Evolutionary conservation across 2,888 invertebrate genomes (phyloP), one percentile per base, ranked within the genome.

Genomic region (Portevinia maculata): DNA sequence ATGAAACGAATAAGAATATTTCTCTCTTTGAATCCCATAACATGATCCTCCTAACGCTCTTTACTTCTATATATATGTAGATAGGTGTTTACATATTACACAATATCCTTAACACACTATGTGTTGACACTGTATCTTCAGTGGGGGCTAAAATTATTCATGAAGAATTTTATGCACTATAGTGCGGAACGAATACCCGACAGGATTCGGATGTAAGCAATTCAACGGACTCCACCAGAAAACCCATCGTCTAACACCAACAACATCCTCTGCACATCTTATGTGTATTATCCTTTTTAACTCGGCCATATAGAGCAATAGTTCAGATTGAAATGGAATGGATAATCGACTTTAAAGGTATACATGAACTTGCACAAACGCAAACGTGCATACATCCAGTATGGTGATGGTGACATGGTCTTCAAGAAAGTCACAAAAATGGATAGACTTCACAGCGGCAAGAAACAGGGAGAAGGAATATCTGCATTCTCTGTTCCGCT

Each of bases 121-220:
- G 71, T 78, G 83, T 83, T 83, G 83, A 83, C 83, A 78, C 71
- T 83, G 76, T 73, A 78, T 67, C 76, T 69, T 71, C 71, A 48
- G 53, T 44, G 52, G 59, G 41, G 71, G 39, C 67, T 79, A 84
- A 84, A 85, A 83, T 84, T 85, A 85, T 85, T 84, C 85, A 86
- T 85, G 83, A 84, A 79, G 83, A 84, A 85, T 86, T 86, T 86
- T 85, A 86, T 86, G 86, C 86, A 85, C 85, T 79, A 64, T 81
- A 64, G 85, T 85, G 86, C 86, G 75, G 85, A 85, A 86, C 85
- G 78, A 73, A 78, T 65, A 75, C 73, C 76, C 76, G 71, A 78
- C 78, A 76, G 67, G 69, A 84, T 79, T 84, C 73, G 71, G 69
- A 73, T 74, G 69, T 69, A 69, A 74, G 69, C 69, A 69, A 83